Evolutionary conservation across 2,888 invertebrate species (phyloP).

Genomic region (Hypselothyrea guttata): DNA sequence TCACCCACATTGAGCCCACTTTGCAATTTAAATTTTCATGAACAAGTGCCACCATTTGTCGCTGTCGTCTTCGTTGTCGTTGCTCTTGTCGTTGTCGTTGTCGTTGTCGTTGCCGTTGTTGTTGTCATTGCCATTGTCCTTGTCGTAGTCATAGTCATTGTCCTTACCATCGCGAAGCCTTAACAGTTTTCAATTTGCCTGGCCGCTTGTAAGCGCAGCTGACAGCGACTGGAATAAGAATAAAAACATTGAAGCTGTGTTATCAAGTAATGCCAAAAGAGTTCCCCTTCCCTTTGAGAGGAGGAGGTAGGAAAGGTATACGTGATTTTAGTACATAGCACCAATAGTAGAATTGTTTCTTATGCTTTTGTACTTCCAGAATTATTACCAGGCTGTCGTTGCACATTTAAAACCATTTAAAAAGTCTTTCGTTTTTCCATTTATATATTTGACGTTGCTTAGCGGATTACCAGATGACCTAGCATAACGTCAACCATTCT

Average conservation of each 20-base stretch:
- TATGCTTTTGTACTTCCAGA: conserved; percentile 50
- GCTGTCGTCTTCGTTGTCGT: conserved; percentile 53
- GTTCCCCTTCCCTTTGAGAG: not conserved
- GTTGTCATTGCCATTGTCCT: not conserved
- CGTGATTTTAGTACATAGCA: not conserved
- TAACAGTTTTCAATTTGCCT: conserved; percentile 76
- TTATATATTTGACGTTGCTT: conserved; percentile 50
- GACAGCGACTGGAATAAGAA: conserved; percentile 59
- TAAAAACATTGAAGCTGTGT: conserved; percentile 34
- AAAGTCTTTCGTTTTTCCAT: conserved; percentile 64
- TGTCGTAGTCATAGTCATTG: conserved; percentile 5
- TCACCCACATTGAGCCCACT: conserved; percentile 65
- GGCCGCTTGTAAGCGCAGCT: conserved; percentile 74
- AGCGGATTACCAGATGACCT: no score
- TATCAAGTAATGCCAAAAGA: conserved; percentile 48
- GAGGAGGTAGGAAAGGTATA: not conserved
- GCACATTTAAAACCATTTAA: conserved; percentile 74
- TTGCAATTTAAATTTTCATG: conserved; percentile 78
- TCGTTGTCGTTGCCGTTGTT: conserved; percentile 14
- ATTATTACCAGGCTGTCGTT: conserved; percentile 64
- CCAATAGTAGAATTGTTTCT: not conserved
- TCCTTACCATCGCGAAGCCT: conserved; percentile 34
- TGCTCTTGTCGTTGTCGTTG: conserved; percentile 15
- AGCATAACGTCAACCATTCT: no score
- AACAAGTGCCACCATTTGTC: conserved; percentile 75